Percentiles rank a stretch among this genome's conserved stretches.
phyloP scores from a whole-genome alignment of 2,113 vertebrate genomes.

The Petrocephalus microphthalmus region DNA sequence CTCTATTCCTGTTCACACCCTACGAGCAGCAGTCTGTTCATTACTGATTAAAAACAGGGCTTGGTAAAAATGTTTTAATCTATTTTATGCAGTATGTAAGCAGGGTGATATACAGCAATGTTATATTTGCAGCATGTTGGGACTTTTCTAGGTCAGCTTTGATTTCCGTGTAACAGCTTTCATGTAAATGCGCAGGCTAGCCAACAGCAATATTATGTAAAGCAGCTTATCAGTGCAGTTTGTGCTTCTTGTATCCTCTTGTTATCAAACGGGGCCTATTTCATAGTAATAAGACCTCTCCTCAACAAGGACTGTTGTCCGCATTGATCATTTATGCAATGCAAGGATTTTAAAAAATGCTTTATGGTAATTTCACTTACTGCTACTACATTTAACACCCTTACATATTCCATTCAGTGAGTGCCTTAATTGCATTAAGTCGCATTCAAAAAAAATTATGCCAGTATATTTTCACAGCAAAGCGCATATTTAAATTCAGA shows the following conservation, averaged over 20 bases:
- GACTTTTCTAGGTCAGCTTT: constrained; percentile 20
- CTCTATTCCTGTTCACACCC: not conserved
- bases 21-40: not conserved
- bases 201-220: constrained; percentile 22
- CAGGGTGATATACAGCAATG: constrained; percentile 16
- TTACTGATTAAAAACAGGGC: constrained; percentile 13
- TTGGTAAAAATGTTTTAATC: constrained; percentile 19
- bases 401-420: not conserved
- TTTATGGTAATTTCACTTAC: constrained; percentile 3
- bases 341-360: not conserved
- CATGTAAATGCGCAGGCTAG: constrained; percentile 14
- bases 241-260: constrained; percentile 10
- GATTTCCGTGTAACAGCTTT: constrained; percentile 19
- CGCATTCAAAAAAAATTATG: not conserved
- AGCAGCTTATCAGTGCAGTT: constrained; percentile 16
- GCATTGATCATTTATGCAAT: constrained; percentile 18
- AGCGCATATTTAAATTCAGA: not conserved
- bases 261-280: constrained; percentile 17
- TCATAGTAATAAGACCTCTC: not conserved
- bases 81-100: constrained; percentile 18
- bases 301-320: constrained; percentile 1
- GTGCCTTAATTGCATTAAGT: not conserved
- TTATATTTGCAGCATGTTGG: constrained; percentile 13
- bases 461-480: not conserved
- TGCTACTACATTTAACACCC: not conserved